phyloP scores from a whole-genome alignment of 2,888 invertebrate genomes.

The Blastobasis lacticolella region DNA sequence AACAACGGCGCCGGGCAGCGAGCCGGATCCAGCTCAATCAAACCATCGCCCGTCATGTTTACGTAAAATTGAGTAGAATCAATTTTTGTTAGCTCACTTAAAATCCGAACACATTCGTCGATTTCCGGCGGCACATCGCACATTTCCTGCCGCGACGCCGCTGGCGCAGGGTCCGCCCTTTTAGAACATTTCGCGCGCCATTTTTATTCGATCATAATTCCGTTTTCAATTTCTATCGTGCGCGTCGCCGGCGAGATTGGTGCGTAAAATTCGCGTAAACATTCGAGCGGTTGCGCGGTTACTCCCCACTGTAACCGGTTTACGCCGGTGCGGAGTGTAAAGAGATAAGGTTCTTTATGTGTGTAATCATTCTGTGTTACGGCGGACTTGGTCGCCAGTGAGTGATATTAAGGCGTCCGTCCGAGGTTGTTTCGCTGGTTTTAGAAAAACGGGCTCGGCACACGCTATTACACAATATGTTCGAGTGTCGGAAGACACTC shows the following conservation, averaged over 20 bases:
- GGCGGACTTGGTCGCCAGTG: conserved; percentile 49
- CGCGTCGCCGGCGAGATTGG: conserved; percentile 51
- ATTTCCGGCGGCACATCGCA: conserved; percentile 45
- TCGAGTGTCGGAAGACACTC: too few species aligned
- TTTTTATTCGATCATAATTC: conserved; percentile 65
- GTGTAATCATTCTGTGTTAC: conserved; percentile 68
- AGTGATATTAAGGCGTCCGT: conserved; percentile 49
- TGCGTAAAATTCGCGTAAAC: conserved; percentile 69
- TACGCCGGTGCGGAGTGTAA: conserved; percentile 60
- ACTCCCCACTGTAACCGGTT: conserved; percentile 59
- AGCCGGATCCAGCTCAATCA: conserved; percentile 39
- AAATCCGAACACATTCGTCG: conserved; percentile 49
- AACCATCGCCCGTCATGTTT: conserved; percentile 30
- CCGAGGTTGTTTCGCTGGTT: too few species aligned
- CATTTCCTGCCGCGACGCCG: conserved; percentile 35
- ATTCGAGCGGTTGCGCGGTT: conserved; percentile 60
- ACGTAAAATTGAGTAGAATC: conserved; percentile 38
- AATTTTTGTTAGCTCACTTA: conserved; percentile 47
- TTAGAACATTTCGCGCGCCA: conserved; percentile 29
- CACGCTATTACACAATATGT: too few species aligned
- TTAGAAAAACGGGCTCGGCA: too few species aligned
- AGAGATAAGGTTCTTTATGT: conserved; percentile 69
- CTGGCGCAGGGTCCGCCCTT: conserved; percentile 11
- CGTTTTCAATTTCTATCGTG: conserved; percentile 64
- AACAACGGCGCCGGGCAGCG: conserved; percentile 19